These are phyloP conservation scores for Heliconius melpomene DNA, from an alignment of 1,140 invertebrate genomes.

Conservation along the genomic window DNA sequence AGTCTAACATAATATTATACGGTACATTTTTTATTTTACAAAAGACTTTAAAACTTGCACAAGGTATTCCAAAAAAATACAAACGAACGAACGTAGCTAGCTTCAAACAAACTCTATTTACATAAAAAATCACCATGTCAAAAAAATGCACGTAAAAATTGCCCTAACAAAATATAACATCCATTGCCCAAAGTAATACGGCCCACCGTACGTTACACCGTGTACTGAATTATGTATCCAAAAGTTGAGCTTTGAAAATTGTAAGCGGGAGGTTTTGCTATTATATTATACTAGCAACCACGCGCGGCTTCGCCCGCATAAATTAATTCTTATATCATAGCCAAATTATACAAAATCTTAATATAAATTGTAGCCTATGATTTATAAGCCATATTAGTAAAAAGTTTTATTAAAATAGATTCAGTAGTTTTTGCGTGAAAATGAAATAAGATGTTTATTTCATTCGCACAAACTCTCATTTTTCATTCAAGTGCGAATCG, in stretches of 20 bases:
- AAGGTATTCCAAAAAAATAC: background rate
- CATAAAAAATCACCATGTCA: conserved; percentile 12
- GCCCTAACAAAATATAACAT: conserved; percentile 27
- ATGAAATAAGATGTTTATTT: too few species aligned
- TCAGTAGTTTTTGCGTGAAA: too few species aligned
- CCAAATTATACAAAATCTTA: too few species aligned
- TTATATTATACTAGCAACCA: conserved; percentile 27
- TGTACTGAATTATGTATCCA: conserved; percentile 29
- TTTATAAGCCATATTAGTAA: too few species aligned
- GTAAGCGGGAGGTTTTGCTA: conserved; percentile 18
- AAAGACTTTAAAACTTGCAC: background rate
- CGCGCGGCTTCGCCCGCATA: too few species aligned
- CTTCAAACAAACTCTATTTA: conserved; percentile 14
- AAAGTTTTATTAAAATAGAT: too few species aligned
- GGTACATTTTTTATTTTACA: background rate
- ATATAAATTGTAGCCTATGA: too few species aligned
- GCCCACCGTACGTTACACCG: conserved; percentile 23
- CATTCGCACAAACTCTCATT: too few species aligned
- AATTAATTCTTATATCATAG: too few species aligned
- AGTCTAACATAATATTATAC: background rate
- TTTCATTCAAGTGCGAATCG: too few species aligned
- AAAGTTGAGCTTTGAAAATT: conserved; percentile 31
- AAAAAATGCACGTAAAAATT: conserved; percentile 24
- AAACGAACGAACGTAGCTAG: background rate
- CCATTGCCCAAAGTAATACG: conserved; percentile 29